Base-by-base conservation (phyloP, 2,113 vertebrate genomes). In the Perccottus glenii region DNA sequence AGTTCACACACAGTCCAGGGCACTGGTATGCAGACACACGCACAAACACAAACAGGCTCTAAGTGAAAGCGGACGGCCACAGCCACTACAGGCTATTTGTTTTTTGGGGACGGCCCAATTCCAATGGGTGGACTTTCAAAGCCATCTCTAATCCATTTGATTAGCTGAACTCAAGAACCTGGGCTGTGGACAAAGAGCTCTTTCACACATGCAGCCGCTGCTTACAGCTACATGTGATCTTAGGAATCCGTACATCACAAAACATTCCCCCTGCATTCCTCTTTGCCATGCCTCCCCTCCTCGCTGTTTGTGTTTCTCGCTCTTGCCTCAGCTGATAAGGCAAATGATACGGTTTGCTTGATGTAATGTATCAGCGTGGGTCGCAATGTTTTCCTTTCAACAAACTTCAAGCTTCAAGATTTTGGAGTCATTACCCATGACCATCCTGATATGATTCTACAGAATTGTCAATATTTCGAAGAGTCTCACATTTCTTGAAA, bases 111-210 rank as follows among this genome's bases (percentile, higher is more conserved):
- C 72, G 67, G 78, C 67, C 32, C 62, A 69, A 83, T 87, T 87
- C 81, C 76, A 77, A 87, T 65, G 67, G 75, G 86, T 59, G 72
- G 74, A 80, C 71, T 91, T 91, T 89, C 77, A 90, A 89, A 91
- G 85, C 87, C 49, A 58, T 70, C 87, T 85, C 78, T 91, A 92
- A 92, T 92, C 90, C 88, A 76, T 89, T 91, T 92, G 92, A 92
- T 93, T 91, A 91, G 80, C 82, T 88, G 83, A 89, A 91, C 82
- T 67, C 87, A 83, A 73, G 67, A 89, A 86, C 82, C 82, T 78
- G 73, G 70, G 38, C 83, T 14, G 49, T 76, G 78, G 84, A 93
- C 90, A 93, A 93, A 91, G 88, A 85, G 78, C 75, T 84, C 91
- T 88, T 93, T 93, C 90, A 91, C 85, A 84, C 85, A 78, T 67